Percentiles rank a stretch among this genome's conserved stretches.
phyloP scores from a whole-genome alignment of 2,888 invertebrate species.

The Rambutsinella grinnellia region DNA sequence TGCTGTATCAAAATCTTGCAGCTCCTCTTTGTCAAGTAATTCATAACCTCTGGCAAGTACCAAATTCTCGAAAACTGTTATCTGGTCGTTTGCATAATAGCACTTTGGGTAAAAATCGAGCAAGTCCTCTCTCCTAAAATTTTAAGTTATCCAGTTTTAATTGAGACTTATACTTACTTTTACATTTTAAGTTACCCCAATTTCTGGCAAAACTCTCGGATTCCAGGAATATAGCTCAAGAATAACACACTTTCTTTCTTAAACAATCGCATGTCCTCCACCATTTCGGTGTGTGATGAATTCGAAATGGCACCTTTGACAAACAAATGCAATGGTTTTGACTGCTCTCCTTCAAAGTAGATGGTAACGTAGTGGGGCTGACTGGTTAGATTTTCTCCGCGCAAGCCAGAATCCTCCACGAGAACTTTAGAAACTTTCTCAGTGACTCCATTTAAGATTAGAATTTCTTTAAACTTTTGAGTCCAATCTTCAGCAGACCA shows the following conservation, averaged over 20 bases:
- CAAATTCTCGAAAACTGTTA: slow-evolving; percentile 49
- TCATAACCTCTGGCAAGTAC: slow-evolving; percentile 28
- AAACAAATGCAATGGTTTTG: not conserved
- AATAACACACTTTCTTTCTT: not conserved
- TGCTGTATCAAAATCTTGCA: slow-evolving; percentile 39
- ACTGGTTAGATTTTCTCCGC: not conserved
- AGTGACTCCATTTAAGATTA: not conserved
- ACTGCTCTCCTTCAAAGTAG: not conserved
- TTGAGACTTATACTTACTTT: too few species aligned
- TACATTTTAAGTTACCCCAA: too few species aligned
- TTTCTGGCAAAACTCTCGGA: not conserved
- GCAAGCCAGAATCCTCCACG: not conserved
- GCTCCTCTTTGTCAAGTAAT: slow-evolving; percentile 32
- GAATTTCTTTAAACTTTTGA: not conserved
- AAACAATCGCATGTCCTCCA: not conserved
- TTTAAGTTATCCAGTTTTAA: too few species aligned
- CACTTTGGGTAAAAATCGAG: slow-evolving; percentile 48
- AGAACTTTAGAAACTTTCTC: not conserved
- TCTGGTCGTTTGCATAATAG: slow-evolving; percentile 37
- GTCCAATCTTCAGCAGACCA: too few species aligned
- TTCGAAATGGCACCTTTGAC: not conserved
- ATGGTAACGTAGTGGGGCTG: not conserved
- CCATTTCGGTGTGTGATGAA: not conserved
- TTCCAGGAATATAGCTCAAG: not conserved
- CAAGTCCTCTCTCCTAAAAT: too few species aligned